Evolutionary conservation across 2,797 vertebrate genomes (phyloP).

Genomic region (Sphenodon punctatus): DNA sequence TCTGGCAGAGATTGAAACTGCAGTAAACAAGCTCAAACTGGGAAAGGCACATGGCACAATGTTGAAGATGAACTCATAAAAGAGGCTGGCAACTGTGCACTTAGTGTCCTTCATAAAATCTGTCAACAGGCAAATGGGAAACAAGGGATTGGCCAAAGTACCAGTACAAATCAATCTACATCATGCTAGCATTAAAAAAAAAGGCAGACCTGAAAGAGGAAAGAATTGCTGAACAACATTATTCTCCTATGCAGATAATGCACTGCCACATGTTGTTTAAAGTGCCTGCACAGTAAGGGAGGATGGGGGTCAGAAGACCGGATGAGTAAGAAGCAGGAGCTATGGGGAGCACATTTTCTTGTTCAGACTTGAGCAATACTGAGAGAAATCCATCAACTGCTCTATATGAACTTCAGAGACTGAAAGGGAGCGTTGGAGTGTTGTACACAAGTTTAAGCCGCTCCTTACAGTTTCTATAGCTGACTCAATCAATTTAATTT

Average conservation of each 20-base stretch:
- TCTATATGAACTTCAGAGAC: neutral
- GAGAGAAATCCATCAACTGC: neutral
- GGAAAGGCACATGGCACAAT: slow-evolving; percentile 44
- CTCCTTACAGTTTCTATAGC: neutral
- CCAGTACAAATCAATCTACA: slow-evolving; percentile 50
- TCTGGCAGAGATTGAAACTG: slow-evolving; percentile 43
- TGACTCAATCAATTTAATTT: neutral
- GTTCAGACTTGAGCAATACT: neutral
- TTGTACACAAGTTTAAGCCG: neutral
- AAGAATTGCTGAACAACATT: neutral
- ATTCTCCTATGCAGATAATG: neutral
- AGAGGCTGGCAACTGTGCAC: slow-evolving; percentile 52
- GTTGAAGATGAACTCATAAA: slow-evolving; percentile 68
- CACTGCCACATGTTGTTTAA: neutral
- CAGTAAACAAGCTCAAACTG: slow-evolving; percentile 65
- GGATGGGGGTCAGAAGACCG: neutral
- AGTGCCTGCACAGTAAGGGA: neutral
- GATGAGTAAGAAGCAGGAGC: neutral
- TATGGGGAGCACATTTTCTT: neutral
- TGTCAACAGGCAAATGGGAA: slow-evolving; percentile 61
- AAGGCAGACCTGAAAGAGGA: neutral
- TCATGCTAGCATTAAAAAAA: neutral
- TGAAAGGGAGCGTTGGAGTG: neutral
- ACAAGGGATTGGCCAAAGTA: slow-evolving; percentile 44
- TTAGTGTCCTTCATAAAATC: slow-evolving; percentile 67